Base-by-base conservation (phyloP, 2,888 invertebrate genomes). In the Apocheima hispidaria region DNA sequence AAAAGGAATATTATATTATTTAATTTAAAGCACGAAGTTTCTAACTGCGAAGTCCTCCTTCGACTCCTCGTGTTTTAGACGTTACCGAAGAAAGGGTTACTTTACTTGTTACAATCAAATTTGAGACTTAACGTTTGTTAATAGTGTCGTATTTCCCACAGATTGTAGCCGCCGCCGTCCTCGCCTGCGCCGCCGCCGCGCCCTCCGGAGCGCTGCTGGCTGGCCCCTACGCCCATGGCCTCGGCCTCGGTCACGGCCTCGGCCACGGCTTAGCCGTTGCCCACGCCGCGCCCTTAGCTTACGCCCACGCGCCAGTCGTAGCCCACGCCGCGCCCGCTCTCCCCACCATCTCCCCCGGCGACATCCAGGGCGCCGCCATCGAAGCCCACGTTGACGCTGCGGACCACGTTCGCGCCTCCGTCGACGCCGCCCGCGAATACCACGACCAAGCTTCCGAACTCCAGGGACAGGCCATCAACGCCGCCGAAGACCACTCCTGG, bases 111-210 rank as follows among this genome's bases (percentile, higher is more conserved):
- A n/a, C 44, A 26, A 16, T 26, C 0, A 44, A 26, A 9, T 16
- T 44, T 44, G 9, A 44, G 16, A 12, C 14, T 28, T 44, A 16
- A 16, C 1, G 10, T 0, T 9, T 9, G 28, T 4, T 46, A 46
- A 46, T 20, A 30, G 20, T 2, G 46, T 30, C 20, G 3, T 6
- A 65, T 69, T 63, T 69, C 67, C 83, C 81, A 48, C 89, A 94
- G 94, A 93, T 94, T 88, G 93, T 93, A 78, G 87, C 94, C 87
- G 88, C 90, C 83, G 91, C 93, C 87, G 83, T 93, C 83, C 81
- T 84, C 79, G 84, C 84, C 84, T 87, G 85, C 86, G 89, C 88
- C 87, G 87, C 88, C 84, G 89, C 90, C 71, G 88, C 81, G 59
- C 88, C 88, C 49, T 87, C 88, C 50, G 88, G 88, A 69, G 81